Percentiles rank a stretch among this genome's conserved stretches.
These are phyloP conservation scores for Melanostoma mellinum DNA, from an alignment of 2,888 invertebrate genomes.

Conservation along the genomic window DNA sequence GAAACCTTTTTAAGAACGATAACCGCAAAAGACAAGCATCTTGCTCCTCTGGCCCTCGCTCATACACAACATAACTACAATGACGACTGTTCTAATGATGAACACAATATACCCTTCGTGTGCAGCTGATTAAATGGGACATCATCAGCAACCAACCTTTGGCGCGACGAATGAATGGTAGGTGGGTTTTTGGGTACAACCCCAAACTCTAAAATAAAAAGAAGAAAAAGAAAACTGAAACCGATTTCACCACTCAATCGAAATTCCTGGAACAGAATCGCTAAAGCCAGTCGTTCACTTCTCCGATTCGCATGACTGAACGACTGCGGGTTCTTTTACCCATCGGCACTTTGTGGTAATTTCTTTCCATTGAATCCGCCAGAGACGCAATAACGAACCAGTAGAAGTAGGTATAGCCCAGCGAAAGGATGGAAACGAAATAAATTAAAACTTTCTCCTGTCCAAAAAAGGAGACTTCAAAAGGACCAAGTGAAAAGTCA, in stretches of 20 bases:
- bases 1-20: conserved; percentile 18
- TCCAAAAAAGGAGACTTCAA: conserved; percentile 46
- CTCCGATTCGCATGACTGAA: conserved; percentile 60
- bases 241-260: conserved; percentile 56
- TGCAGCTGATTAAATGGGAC: conserved; percentile 70
- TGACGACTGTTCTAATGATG: conserved; percentile 41
- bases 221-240: conserved; percentile 5
- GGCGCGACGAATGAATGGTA: neutral
- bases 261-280: conserved; percentile 45
- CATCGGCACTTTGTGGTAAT: conserved; percentile 71
- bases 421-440: conserved; percentile 62
- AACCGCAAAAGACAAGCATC: conserved; percentile 32
- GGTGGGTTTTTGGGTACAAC: conserved; percentile 26
- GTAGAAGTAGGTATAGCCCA: conserved; percentile 9
- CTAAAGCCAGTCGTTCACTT: conserved; percentile 55
- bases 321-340: conserved; percentile 56
- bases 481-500: conserved; percentile 70
- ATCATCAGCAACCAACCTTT: conserved; percentile 46
- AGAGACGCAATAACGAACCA: conserved; percentile 31
- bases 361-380: conserved; percentile 63
- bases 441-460: conserved; percentile 70
- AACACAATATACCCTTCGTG: conserved; percentile 52
- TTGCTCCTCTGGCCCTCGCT: conserved; percentile 6
- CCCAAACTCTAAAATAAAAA: conserved; percentile 13
- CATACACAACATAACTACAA: conserved; percentile 25